phyloP scores from a whole-genome alignment of 2,797 vertebrate genomes.

The Leuciscus waleckii region DNA sequence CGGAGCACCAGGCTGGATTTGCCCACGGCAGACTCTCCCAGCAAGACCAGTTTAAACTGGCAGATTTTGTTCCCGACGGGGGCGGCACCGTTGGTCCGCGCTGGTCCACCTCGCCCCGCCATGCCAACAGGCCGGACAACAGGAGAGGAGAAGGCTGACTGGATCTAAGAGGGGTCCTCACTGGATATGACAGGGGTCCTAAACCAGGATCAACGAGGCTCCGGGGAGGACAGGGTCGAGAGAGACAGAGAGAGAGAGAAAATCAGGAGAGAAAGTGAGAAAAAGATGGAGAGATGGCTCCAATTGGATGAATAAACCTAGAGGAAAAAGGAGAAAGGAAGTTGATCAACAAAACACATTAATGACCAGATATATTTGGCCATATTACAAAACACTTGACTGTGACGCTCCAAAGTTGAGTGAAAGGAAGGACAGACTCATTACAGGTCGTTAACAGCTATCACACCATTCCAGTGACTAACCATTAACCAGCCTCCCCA shows the following conservation, averaged over 20 bases:
- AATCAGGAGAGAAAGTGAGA: conserved; percentile 51
- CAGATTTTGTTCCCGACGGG: conserved; percentile 96
- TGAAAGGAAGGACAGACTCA: background rate
- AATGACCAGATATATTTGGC: background rate
- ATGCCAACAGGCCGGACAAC: conserved; percentile 72
- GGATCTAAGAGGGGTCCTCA: conserved; percentile 29
- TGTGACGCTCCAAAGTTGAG: background rate
- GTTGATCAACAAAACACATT: background rate
- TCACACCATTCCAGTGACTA: conserved; percentile 1
- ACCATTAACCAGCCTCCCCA: conserved; percentile 28
- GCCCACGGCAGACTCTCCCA: conserved; percentile 96
- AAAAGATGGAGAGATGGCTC: conserved; percentile 39
- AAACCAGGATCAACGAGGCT: conserved; percentile 37
- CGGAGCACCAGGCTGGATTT: conserved; percentile 98
- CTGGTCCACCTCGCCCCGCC: conserved; percentile 93
- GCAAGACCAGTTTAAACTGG: conserved; percentile 97
- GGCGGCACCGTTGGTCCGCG: conserved; percentile 90
- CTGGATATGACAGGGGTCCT: conserved; percentile 15
- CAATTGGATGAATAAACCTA: conserved; percentile 30
- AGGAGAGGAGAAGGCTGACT: conserved; percentile 53
- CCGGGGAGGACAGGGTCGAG: conserved; percentile 62
- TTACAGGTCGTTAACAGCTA: conserved; percentile 8
- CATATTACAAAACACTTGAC: background rate
- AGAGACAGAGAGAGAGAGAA: conserved; percentile 42
- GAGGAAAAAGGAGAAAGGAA: background rate